Conservation (phyloP, 1,140 invertebrate genomes). For the Aradophagus sp. region DNA sequence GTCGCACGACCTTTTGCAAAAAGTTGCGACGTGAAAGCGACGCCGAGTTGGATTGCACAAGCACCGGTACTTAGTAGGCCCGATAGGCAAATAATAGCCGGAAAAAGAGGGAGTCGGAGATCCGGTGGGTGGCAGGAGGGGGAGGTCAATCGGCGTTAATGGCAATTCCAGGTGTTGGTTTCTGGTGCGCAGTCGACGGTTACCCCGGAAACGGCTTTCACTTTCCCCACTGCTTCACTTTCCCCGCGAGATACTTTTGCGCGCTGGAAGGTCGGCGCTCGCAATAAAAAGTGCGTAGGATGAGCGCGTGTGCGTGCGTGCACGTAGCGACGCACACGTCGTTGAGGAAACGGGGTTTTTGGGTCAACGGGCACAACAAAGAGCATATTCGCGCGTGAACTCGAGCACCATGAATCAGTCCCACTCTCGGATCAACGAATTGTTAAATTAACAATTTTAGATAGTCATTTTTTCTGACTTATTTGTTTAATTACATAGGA, state of each 20-base stretch:
- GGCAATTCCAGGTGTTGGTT: slow-evolving; percentile 52
- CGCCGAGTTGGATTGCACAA: no score
- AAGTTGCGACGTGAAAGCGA: no score
- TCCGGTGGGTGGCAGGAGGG: no score
- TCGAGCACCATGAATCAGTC: slow-evolving; percentile 9
- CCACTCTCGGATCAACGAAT: no score
- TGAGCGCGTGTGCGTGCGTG: slow-evolving; percentile 1
- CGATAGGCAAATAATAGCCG: no score
- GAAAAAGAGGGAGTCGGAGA: no score
- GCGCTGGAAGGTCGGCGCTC: slow-evolving; percentile 19
- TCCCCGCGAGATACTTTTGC: slow-evolving; percentile 38
- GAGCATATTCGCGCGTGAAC: slow-evolving; percentile 25
- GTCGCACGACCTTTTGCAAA: no score
- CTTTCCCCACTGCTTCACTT: slow-evolving; percentile 65
- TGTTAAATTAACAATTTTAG: no score
- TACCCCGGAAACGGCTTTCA: slow-evolving; percentile 73
- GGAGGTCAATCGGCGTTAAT: slow-evolving; percentile 54
- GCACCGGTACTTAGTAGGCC: no score
- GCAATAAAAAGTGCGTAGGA: slow-evolving; percentile 36
- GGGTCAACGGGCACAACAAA: slow-evolving; percentile 36
- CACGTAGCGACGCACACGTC: no score
- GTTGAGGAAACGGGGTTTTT: slow-evolving; percentile 33
- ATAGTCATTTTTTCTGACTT: no score
- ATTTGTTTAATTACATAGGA: no score
- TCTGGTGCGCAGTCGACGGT: slow-evolving; percentile 47